These are phyloP conservation scores for Drosophila parabipectinata DNA, from an alignment of 1,140 invertebrate species.

Conservation along the genomic window DNA sequence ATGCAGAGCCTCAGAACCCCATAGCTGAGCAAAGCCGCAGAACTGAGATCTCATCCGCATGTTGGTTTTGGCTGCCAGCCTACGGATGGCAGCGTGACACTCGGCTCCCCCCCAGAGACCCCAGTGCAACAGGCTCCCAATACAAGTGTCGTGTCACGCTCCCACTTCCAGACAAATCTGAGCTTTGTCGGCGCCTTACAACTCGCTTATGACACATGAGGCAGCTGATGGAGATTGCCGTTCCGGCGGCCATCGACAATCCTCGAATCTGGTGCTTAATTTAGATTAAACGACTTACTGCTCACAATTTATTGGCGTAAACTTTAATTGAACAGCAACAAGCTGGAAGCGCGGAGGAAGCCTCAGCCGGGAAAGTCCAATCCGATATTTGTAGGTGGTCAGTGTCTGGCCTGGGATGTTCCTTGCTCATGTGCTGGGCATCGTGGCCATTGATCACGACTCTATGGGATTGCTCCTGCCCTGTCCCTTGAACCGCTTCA, in stretches of 20 bases:
- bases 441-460: conserved; percentile 77
- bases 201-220: conserved; percentile 82
- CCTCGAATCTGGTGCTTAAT: conserved; percentile 64
- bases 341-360: conserved; percentile 1
- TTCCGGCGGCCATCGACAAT: conserved; percentile 37
- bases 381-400: conserved; percentile 76
- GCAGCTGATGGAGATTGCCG: conserved; percentile 71
- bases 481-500: not conserved
- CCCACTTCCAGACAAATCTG: conserved; percentile 12
- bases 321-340: conserved; percentile 76
- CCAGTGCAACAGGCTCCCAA: not conserved
- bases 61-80: conserved; percentile 3
- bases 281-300: conserved; percentile 81
- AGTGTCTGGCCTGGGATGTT: conserved; percentile 8
- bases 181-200: conserved; percentile 73
- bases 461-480: conserved; percentile 46
- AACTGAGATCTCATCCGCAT: conserved; percentile 21
- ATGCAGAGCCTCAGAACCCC: conserved; percentile 4
- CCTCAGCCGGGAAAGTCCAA: conserved; percentile 26
- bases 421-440: conserved; percentile 35
- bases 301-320: conserved; percentile 78
- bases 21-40: not conserved
- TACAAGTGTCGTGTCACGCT: conserved; percentile 17
- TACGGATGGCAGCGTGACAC: conserved; percentile 18
- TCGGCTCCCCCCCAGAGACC: not conserved